Evolutionary conservation across 2,888 invertebrate species (phyloP), one percentile per base, ranked within the genome.

Genomic region (Zonitis immaculata): DNA sequence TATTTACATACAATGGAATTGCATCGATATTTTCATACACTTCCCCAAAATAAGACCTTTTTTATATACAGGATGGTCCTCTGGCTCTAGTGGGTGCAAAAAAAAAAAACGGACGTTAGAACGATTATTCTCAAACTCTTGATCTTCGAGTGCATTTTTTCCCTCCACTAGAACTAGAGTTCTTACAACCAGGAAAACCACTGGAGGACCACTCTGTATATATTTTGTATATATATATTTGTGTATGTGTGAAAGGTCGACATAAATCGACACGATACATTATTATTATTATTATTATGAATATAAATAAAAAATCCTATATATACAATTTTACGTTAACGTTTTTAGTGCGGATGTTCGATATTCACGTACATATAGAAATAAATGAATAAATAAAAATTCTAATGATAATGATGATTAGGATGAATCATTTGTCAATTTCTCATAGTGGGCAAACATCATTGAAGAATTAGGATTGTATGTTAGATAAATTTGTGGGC

Each of bases 1-100:
- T 47, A 68, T 69, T 69, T 64, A 62, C 68, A 69, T 69, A 69
- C 69, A 69, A 69, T 69, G 65, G 68, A 63, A 68, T 66, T 67
- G 66, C 66, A 65, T 62, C 64, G 60, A 67, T 67, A 67, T 69
- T 69, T 68, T 69, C 66, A 64, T 68, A 65, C 67, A 67, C 69
- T 69, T 68, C 66, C 66, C 68, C 66, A 67, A 69, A 68, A 68
- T 66, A 63, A 35, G 44, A 16, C 35, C 35, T 35, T 8, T 35
- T 35, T 16, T 35, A 2, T 32, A 6, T 32, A n/a, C n/a, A n/a
- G n/a, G n/a, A n/a, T n/a, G n/a, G n/a, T n/a, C n/a, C n/a, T n/a
- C n/a, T n/a, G n/a, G n/a, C n/a, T n/a, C n/a, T n/a, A n/a, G n/a
- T n/a, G n/a, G n/a, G n/a, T n/a, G n/a, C n/a, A n/a, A n/a, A n/a